A percentile compares a stretch with the other conserved stretches of the same genome.
Evolutionary conservation across 2,888 invertebrate genomes (phyloP).

Genomic region (Phanerotoma sp.): DNA sequence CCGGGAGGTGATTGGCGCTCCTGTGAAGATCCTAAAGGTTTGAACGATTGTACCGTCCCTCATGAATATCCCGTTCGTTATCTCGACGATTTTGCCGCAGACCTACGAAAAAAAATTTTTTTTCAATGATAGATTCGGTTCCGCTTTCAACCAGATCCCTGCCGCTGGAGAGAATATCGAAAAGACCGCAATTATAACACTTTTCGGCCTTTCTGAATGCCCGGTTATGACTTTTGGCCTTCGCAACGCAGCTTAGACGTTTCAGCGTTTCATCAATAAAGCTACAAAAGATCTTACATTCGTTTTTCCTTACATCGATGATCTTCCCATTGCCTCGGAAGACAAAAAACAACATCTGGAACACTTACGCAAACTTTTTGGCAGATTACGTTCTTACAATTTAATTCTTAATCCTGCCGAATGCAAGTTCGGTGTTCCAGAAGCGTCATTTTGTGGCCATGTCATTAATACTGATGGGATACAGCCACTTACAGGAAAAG

Average conservation of each 20-base stretch:
- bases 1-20: constrained; percentile 47
- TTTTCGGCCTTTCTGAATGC: constrained; percentile 35
- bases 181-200: constrained; percentile 16
- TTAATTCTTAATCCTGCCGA: no score
- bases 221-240: constrained; percentile 48
- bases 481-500: no score
- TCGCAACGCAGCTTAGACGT: constrained; percentile 51
- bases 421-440: constrained; percentile 6
- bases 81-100: constrained; percentile 12
- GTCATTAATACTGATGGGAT: no score
- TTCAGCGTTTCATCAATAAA: constrained; percentile 21
- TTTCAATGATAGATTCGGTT: constrained; percentile 23
- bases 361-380: no score
- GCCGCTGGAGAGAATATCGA: constrained; percentile 15
- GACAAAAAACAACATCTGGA: constrained; percentile 7
- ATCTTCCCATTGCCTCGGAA: constrained; percentile 13
- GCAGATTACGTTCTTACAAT: neutral
- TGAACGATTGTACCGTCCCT: constrained; percentile 23
- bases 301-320: constrained; percentile 21
- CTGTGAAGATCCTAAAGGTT: constrained; percentile 49
- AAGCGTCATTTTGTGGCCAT: no score
- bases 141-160: constrained; percentile 27
- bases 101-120: constrained; percentile 15
- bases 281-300: constrained; percentile 9
- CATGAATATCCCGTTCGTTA: constrained; percentile 4